Evolutionary conservation across 2,888 invertebrate genomes (phyloP).

Genomic region (Dexiosoma caninum): DNA sequence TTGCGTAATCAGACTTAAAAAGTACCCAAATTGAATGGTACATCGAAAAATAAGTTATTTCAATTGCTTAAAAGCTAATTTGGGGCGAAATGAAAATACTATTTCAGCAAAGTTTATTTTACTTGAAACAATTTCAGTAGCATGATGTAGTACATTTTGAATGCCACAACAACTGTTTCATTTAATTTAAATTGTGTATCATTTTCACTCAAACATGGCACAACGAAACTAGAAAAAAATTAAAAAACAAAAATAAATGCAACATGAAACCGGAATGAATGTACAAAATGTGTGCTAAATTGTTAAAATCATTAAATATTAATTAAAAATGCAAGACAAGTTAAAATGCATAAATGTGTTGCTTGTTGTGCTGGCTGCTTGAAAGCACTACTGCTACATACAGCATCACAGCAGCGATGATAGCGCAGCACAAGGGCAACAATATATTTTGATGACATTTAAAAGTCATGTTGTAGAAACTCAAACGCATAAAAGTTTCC

Average conservation of each 20-base stretch:
- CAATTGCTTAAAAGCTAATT: no score
- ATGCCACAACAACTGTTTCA: no score
- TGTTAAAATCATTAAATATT: conserved; percentile 67
- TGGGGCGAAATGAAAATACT: no score
- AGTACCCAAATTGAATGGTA: no score
- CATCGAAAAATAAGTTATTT: no score
- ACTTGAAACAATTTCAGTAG: no score
- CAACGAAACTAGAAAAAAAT: not conserved
- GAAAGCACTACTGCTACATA: not conserved
- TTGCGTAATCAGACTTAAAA: no score
- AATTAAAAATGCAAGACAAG: conserved; percentile 65
- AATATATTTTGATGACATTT: conserved; percentile 31
- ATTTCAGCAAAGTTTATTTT: no score
- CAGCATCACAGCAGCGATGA: not conserved
- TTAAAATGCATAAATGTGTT: conserved; percentile 45
- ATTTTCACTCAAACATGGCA: not conserved
- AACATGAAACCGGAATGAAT: conserved; percentile 11
- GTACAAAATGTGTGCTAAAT: conserved; percentile 64
- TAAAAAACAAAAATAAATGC: not conserved
- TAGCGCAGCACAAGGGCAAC: not conserved
- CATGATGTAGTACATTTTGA: no score
- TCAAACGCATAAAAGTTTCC: conserved; percentile 14
- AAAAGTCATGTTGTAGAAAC: conserved; percentile 40
- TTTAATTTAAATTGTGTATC: not conserved
- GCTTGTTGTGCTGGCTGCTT: not conserved